These are phyloP conservation scores for Hydrolagus colliei DNA, from an alignment of 2,797 vertebrate genomes.

Conservation along the genomic window DNA sequence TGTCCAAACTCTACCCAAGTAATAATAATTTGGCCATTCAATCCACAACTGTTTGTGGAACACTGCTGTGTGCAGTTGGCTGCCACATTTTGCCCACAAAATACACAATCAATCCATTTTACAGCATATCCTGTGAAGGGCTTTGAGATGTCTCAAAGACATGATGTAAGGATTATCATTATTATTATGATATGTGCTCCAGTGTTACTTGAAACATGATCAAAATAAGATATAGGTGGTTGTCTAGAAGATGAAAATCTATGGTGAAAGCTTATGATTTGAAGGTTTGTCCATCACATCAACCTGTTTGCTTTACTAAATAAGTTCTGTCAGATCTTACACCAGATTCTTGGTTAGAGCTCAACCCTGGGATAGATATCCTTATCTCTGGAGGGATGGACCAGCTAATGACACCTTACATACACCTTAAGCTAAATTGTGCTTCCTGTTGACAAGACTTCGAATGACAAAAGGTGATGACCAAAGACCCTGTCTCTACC, in stretches of 20 bases:
- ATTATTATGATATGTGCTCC: no score
- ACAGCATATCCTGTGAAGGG: no score
- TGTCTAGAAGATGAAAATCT: background rate
- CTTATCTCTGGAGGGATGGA: background rate
- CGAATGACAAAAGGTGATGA: background rate
- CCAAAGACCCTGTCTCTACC: background rate
- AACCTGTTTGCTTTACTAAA: background rate
- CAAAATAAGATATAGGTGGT: no score
- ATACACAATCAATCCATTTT: no score
- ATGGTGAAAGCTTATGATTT: no score
- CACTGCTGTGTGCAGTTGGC: no score
- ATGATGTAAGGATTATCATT: no score
- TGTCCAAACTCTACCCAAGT: no score
- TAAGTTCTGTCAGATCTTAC: background rate
- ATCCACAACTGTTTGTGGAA: no score
- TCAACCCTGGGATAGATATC: background rate
- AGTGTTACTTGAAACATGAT: background rate
- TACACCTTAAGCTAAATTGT: background rate
- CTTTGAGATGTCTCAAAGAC: no score
- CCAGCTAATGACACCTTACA: background rate
- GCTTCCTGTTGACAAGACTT: background rate
- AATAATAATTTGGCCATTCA: no score
- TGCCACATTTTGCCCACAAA: no score
- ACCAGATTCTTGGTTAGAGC: background rate
- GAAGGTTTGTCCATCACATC: background rate